A percentile compares a stretch with the other conserved stretches of the same genome.
phyloP scores from a whole-genome alignment of 2,113 vertebrate species.

The Cercocebus atys region DNA sequence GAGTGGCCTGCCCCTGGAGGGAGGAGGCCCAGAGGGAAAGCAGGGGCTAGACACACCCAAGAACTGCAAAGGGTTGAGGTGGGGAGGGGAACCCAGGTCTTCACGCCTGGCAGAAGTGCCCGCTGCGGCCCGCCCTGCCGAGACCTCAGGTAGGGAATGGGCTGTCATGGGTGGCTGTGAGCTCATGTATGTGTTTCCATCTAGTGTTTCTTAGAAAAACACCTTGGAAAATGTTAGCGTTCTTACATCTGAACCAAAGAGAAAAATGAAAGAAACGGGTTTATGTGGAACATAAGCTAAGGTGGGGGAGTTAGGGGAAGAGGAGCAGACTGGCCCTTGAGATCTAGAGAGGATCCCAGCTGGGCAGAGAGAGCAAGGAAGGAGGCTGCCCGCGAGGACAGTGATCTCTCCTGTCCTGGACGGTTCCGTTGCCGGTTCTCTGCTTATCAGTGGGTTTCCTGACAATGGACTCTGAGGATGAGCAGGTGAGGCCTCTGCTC shows the following conservation, averaged over 20 bases:
- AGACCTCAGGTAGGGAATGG: neutral
- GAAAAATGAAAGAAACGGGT: neutral
- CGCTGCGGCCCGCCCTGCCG: neutral
- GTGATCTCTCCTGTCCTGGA: neutral
- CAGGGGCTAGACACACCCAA: neutral
- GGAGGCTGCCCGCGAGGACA: neutral
- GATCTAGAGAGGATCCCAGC: neutral
- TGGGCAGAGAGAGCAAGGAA: neutral
- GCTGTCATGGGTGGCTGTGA: too few relatives aligned
- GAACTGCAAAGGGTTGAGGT: neutral
- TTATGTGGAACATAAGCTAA: neutral
- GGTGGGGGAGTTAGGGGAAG: too few relatives aligned
- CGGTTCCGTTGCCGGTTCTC: neutral
- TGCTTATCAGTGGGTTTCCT: neutral
- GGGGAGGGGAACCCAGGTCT: neutral
- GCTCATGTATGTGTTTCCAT: neutral
- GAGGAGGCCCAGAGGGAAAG: neutral
- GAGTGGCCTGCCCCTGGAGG: neutral
- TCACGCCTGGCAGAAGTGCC: neutral
- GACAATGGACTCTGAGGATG: neutral
- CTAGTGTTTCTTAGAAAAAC: neutral
- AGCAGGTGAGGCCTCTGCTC: neutral
- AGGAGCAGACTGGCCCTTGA: neutral
- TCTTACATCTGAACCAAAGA: neutral
- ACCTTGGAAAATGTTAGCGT: neutral